Percentiles rank a stretch among this genome's conserved stretches.
Evolutionary conservation across 2,113 vertebrate genomes (phyloP).

Genomic region (Neogobius melanostomus): DNA sequence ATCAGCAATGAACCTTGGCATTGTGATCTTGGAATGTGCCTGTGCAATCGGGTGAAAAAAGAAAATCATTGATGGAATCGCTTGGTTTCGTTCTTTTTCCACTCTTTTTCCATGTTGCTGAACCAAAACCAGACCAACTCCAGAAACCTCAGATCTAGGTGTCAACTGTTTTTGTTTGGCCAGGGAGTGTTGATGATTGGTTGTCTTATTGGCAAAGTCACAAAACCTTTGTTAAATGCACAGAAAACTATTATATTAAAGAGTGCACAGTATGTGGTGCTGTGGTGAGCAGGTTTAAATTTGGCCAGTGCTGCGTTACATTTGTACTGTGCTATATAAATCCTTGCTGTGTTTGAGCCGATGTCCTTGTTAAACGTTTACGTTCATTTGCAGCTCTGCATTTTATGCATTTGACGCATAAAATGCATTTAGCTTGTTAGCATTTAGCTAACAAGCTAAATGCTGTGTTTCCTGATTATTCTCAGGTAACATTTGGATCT

Average conservation of each 20-base stretch:
- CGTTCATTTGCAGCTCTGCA: conserved; percentile 21
- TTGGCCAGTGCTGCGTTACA: conserved; percentile 7
- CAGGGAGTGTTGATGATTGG: too few relatives aligned
- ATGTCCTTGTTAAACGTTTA: conserved; percentile 7
- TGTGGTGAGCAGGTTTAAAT: background rate
- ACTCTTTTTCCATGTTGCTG: too few relatives aligned
- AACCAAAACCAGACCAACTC: too few relatives aligned
- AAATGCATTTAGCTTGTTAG: too few relatives aligned
- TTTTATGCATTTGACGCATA: conserved; percentile 38
- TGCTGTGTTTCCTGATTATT: conserved; percentile 45
- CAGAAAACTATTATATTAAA: conserved; percentile 5
- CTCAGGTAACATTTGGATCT: conserved; percentile 54
- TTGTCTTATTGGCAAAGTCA: too few relatives aligned
- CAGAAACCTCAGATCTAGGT: too few relatives aligned
- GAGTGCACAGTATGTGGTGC: conserved; percentile 1
- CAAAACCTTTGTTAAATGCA: conserved; percentile 4
- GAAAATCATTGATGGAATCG: too few relatives aligned
- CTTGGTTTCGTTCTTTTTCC: too few relatives aligned
- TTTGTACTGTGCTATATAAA: conserved; percentile 17
- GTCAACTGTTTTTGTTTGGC: too few relatives aligned
- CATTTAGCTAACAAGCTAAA: conserved; percentile 19
- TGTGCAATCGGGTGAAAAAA: too few relatives aligned
- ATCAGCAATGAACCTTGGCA: too few relatives aligned
- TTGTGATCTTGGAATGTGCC: too few relatives aligned
- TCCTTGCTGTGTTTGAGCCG: conserved; percentile 19